Evolutionary conservation across 2,888 invertebrate genomes (phyloP).

Genomic region (Lamproptera curius): DNA sequence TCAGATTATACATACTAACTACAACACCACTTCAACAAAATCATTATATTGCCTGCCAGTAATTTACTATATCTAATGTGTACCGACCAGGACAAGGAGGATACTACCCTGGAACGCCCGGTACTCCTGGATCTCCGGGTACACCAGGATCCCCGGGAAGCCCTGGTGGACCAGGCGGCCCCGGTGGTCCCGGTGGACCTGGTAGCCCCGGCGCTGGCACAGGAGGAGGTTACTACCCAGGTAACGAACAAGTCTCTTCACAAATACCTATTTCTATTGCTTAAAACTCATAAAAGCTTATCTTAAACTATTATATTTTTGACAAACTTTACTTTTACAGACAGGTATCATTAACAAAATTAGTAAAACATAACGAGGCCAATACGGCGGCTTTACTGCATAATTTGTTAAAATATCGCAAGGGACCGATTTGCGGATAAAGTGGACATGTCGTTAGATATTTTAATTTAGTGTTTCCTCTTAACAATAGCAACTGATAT

Average conservation of each 20-base stretch:
- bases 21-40: too few species aligned
- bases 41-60: too few species aligned
- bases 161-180: slow-evolving; percentile 33
- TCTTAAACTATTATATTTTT: neutral
- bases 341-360: neutral
- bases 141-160: slow-evolving; percentile 39
- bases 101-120: slow-evolving; percentile 25
- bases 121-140: slow-evolving; percentile 25
- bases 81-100: slow-evolving; percentile 23
- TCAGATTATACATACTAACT: too few species aligned
- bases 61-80: too few species aligned
- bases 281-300: neutral
- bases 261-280: neutral
- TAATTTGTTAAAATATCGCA: too few species aligned
- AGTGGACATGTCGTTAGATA: too few species aligned
- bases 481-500: too few species aligned
- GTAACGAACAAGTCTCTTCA: slow-evolving; percentile 22
- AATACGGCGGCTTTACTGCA: neutral
- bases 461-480: too few species aligned
- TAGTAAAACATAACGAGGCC: neutral
- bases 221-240: slow-evolving; percentile 27
- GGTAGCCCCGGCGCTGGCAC: slow-evolving; percentile 25
- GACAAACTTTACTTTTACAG: neutral
- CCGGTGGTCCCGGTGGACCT: slow-evolving; percentile 18
- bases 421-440: too few species aligned